Conservation (phyloP, 2,113 vertebrate species). For the Pelusios castaneus region DNA sequence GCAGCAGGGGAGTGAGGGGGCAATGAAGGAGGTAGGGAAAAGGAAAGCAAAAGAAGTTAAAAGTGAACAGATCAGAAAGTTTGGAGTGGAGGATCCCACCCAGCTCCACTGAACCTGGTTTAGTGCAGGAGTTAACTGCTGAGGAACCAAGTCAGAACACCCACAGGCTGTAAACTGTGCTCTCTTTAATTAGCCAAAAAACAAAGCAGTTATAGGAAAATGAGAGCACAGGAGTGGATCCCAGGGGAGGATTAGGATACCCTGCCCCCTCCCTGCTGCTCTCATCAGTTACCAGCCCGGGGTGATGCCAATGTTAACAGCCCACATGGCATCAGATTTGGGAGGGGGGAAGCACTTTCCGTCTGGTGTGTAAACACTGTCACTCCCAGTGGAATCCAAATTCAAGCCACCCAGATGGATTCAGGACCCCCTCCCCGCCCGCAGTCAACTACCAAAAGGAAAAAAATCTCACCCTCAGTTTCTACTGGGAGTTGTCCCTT, state of each 20-base stretch:
- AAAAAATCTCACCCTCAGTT: neutral
- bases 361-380: neutral
- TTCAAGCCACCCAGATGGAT: neutral
- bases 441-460: neutral
- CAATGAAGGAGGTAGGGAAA: neutral
- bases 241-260: slow-evolving; percentile 13
- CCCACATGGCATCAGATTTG: slow-evolving; percentile 7
- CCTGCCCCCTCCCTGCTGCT: slow-evolving; percentile 19
- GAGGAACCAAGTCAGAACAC: slow-evolving; percentile 79
- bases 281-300: slow-evolving; percentile 45
- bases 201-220: slow-evolving; percentile 71
- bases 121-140: slow-evolving; percentile 79
- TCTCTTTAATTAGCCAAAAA: slow-evolving; percentile 81
- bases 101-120: slow-evolving; percentile 74
- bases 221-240: slow-evolving; percentile 64
- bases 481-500: neutral
- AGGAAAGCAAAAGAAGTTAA: neutral
- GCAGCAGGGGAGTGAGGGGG: neutral
- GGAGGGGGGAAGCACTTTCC: slow-evolving; percentile 7
- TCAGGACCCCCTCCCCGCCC: rapidly evolving
- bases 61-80: neutral
- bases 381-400: neutral
- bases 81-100: slow-evolving; percentile 53
- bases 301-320: neutral
- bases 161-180: slow-evolving; percentile 76